A percentile compares a stretch with the other conserved stretches of the same genome.
phyloP scores from a whole-genome alignment of 2,113 vertebrate genomes.

The Stigmatopora argus region DNA sequence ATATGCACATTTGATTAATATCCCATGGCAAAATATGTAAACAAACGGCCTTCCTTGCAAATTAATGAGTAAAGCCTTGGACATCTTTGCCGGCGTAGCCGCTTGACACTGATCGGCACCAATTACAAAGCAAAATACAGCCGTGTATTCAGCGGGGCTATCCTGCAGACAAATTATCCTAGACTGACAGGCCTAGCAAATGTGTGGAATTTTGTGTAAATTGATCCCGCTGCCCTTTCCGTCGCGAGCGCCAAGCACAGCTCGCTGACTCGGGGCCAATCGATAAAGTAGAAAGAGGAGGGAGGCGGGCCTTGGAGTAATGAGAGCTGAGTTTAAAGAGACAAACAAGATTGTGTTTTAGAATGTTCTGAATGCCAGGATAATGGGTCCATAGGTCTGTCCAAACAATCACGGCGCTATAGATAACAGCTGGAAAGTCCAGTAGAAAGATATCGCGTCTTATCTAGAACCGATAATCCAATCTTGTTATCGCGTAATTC shows the following conservation, averaged over 20 bases:
- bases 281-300: conserved; percentile 31
- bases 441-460: conserved; percentile 33
- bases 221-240: conserved; percentile 52
- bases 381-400: conserved; percentile 31
- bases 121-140: conserved; percentile 53
- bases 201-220: conserved; percentile 50
- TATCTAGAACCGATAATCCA: conserved; percentile 34
- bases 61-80: conserved; percentile 19
- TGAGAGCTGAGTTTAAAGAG: conserved; percentile 18
- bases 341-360: conserved; percentile 26
- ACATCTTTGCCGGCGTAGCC: conserved; percentile 33
- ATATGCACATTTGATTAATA: conserved; percentile 2
- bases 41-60: conserved; percentile 12
- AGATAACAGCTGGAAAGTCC: conserved; percentile 29
- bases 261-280: conserved; percentile 51
- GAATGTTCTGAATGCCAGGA: conserved; percentile 18
- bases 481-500: conserved; percentile 41
- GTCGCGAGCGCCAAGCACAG: conserved; percentile 36
- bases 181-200: conserved; percentile 44
- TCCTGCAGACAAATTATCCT: conserved; percentile 48
- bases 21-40: conserved; percentile 1
- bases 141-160: conserved; percentile 35
- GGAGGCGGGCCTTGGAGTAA: conserved; percentile 9
- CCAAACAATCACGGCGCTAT: conserved; percentile 22
- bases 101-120: conserved; percentile 54